Base-by-base conservation (phyloP, 2,888 invertebrate species). In the Watsonalla binaria region DNA sequence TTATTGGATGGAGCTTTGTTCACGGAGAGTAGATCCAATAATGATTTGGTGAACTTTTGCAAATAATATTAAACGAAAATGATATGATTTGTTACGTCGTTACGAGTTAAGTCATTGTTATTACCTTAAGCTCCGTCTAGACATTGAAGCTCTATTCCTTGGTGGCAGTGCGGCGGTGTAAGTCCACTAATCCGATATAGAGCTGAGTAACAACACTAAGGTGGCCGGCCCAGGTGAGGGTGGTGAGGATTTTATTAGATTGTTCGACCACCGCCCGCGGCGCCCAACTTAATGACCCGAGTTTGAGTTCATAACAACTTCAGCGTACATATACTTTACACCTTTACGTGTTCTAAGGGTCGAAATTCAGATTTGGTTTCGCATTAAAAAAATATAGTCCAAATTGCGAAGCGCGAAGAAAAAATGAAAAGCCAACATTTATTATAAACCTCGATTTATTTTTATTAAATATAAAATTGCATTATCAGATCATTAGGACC, bases 391-490 rank as follows among this genome's bases (percentile, higher is more conserved):
- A 2, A 4, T 24, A 24, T 24, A 24, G n/a, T 24, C 24, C 24
- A 24, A 24, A 24, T 24, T n/a, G n/a, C n/a, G n/a, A n/a, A n/a
- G n/a, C 24, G 24, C 24, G 24, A 15, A 14, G 46, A 54, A n/a
- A 34, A 58, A 54, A 14, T 11, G 35, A 70, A 68, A 72, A 69
- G 56, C 14, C 55, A 51, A 8, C 33, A 33, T 42, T 68, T 24
- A 24, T 68, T 85, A 84, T 66, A 84, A 85, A 84, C 68, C 74
- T 75, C 81, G 80, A 80, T 82, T 85, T 79, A 78, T 86, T 49
- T 42, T 85, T 80, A 85, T 80, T 83, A 81, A 80, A 86, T 88
- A 89, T 85, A 88, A 88, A 89, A 88, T 80, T 77, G 79, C 72
- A 76, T 76, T 81, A 82, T 80, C 75, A 72, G 76, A 76, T 76